A percentile compares a stretch with the other conserved stretches of the same genome.
Conservation (phyloP, 2,888 invertebrate species). For the Melieria omissa region DNA sequence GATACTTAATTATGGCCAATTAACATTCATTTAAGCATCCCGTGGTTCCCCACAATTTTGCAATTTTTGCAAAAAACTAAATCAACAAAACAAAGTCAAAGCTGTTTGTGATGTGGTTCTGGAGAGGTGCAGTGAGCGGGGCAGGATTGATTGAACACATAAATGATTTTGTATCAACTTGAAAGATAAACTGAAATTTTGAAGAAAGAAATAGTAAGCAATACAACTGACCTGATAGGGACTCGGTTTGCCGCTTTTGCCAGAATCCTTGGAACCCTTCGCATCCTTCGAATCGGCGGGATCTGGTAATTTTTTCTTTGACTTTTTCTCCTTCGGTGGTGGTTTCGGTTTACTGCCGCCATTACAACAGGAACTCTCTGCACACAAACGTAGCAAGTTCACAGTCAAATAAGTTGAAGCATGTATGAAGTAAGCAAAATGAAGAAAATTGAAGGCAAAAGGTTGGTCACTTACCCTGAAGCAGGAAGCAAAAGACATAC, state of each 20-base stretch:
- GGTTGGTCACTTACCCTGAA: conserved; percentile 73
- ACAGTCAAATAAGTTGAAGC: too few relatives aligned
- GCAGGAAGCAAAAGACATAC: conserved; percentile 93
- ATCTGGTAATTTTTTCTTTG: conserved; percentile 75
- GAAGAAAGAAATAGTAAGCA: too few relatives aligned
- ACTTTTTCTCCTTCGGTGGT: conserved; percentile 75
- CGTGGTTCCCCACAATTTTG: neutral
- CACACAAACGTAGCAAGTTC: neutral
- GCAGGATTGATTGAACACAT: too few relatives aligned
- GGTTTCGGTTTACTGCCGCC: conserved; percentile 75
- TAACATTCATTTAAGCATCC: conserved; percentile 40
- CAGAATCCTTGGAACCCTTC: conserved; percentile 71
- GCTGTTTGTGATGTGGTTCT: too few relatives aligned
- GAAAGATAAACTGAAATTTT: too few relatives aligned
- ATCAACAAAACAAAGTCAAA: too few relatives aligned
- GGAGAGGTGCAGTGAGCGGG: too few relatives aligned
- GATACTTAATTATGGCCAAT: conserved; percentile 44
- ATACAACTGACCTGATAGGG: conserved; percentile 75
- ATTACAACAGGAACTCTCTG: conserved; percentile 86
- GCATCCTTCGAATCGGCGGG: conserved; percentile 70
- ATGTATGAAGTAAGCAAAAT: too few relatives aligned
- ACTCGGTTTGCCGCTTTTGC: conserved; percentile 74
- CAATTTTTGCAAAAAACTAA: too few relatives aligned
- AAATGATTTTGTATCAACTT: too few relatives aligned
- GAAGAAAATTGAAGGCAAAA: too few relatives aligned